Percentiles rank a stretch among this genome's conserved stretches.
These are phyloP conservation scores for Catocala nupta DNA, from an alignment of 2,888 invertebrate species.

Conservation along the genomic window DNA sequence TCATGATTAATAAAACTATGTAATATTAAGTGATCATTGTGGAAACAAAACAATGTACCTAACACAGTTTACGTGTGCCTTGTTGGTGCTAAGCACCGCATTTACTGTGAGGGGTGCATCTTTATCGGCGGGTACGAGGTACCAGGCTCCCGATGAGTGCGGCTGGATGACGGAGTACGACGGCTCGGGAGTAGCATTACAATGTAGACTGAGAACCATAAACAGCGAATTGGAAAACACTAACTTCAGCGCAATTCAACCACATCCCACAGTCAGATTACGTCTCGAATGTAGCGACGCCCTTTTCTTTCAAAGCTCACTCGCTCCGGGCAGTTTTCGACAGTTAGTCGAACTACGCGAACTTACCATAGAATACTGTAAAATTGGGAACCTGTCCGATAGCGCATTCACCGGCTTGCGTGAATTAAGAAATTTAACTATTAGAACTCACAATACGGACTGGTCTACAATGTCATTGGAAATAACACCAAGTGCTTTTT, in stretches of 20 bases:
- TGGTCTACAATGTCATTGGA: conserved; percentile 94
- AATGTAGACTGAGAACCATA: conserved; percentile 92
- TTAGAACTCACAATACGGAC: conserved; percentile 94
- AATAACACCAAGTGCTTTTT: conserved; percentile 91
- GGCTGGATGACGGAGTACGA: conserved; percentile 91
- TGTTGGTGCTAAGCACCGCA: conserved; percentile 78
- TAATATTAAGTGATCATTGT: conserved; percentile 78
- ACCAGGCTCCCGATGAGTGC: conserved; percentile 94
- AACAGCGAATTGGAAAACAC: conserved; percentile 94
- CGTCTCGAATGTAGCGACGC: conserved; percentile 93
- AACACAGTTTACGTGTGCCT: conserved; percentile 74
- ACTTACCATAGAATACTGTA: conserved; percentile 93
- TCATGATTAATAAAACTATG: conserved; percentile 79
- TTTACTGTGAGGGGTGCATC: conserved; percentile 79
- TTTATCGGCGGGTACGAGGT: conserved; percentile 88
- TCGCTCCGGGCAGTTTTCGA: conserved; percentile 92
- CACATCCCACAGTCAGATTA: conserved; percentile 92
- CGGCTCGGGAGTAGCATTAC: conserved; percentile 90
- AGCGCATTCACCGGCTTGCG: conserved; percentile 94
- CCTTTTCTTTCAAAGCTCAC: conserved; percentile 93
- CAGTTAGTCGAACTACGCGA: conserved; percentile 92
- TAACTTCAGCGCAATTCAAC: conserved; percentile 94
- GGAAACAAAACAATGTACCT: conserved; percentile 78
- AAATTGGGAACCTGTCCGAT: conserved; percentile 93
- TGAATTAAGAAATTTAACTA: conserved; percentile 92